These are phyloP conservation scores for Lepus europaeus DNA, from an alignment of 2,113 vertebrate genomes.

Conservation along the genomic window DNA sequence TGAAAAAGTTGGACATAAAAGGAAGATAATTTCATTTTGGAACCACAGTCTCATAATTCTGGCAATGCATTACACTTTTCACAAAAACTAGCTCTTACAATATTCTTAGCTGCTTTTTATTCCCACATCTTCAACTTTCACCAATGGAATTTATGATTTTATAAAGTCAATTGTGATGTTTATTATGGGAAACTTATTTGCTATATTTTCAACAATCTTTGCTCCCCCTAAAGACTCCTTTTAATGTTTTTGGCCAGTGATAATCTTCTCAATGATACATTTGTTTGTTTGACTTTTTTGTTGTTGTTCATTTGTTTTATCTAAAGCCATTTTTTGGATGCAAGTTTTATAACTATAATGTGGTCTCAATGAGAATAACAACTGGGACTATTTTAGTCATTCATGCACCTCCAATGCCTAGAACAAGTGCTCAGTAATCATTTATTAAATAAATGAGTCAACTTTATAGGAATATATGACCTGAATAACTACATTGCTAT, in stretches of 20 bases:
- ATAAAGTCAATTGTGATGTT: background rate
- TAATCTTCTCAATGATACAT: background rate
- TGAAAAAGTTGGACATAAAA: conserved; percentile 5
- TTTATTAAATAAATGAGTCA: background rate
- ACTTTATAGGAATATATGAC: background rate
- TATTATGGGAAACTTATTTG: conserved; percentile 5
- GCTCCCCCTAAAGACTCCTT: background rate
- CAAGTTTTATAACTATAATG: background rate
- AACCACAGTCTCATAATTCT: background rate
- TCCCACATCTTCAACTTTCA: background rate
- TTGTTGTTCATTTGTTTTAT: background rate
- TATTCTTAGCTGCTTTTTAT: background rate
- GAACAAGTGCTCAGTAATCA: background rate
- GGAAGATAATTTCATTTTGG: conserved; percentile 25
- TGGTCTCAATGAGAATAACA: background rate
- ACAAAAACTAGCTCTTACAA: background rate
- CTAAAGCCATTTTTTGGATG: background rate
- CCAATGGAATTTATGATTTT: background rate
- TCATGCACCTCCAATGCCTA: background rate
- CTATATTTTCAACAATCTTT: background rate
- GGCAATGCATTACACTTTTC: conserved; percentile 13
- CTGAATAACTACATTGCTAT: background rate
- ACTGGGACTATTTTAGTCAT: background rate
- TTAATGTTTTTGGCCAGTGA: conserved; percentile 15
- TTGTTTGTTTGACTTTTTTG: background rate